Evolutionary conservation across 2,888 invertebrate species (phyloP).

Genomic region (Bombylius discolor): DNA sequence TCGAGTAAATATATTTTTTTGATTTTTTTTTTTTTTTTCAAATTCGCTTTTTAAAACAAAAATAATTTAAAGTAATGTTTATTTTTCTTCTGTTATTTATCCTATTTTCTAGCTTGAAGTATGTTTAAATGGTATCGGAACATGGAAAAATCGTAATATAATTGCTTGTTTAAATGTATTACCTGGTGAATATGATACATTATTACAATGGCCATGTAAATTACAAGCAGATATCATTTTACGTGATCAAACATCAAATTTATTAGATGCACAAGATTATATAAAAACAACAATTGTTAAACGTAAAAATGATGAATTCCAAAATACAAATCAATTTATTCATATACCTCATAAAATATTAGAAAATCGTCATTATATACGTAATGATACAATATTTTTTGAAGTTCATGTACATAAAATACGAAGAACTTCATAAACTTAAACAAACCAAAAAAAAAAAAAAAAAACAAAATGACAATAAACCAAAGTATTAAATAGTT

Average conservation of each 20-base stretch:
- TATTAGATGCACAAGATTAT: conserved; percentile 46
- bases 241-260: conserved; percentile 45
- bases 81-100: not conserved
- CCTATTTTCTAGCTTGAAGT: conserved; percentile 44
- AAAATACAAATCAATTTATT: conserved; percentile 13
- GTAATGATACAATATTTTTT: conserved; percentile 31
- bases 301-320: conserved; percentile 35
- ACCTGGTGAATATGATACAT: conserved; percentile 55
- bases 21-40: conserved; percentile 1
- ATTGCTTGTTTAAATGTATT: conserved; percentile 55
- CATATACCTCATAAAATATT: conserved; percentile 27
- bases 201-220: conserved; percentile 61
- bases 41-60: not conserved
- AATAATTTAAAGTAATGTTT: not conserved
- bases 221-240: conserved; percentile 51
- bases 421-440: not conserved
- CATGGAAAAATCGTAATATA: conserved; percentile 61
- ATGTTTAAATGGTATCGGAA: conserved; percentile 59
- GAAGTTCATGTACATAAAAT: conserved; percentile 27
- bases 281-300: conserved; percentile 48
- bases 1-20: conserved; percentile 38
- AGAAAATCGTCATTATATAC: conserved; percentile 27
- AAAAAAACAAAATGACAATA: too few species aligned
- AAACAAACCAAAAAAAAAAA: too few species aligned
- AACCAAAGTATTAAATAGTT: too few species aligned